phyloP scores from a whole-genome alignment of 2,113 vertebrate species.

The Hippoglossus stenolepis region DNA sequence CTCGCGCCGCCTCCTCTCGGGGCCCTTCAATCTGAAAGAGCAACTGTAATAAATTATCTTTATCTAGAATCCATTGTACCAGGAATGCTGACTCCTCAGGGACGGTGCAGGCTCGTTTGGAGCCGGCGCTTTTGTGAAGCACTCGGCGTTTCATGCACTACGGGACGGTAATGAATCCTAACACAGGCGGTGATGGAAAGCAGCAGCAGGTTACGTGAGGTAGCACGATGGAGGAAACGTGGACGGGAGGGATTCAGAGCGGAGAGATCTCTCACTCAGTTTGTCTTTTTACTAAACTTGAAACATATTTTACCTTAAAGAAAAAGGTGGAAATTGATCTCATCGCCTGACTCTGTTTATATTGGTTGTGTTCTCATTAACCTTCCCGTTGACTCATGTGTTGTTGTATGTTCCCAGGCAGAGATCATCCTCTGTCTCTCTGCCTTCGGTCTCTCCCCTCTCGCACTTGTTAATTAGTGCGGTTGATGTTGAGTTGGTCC shows the following conservation, averaged over 20 bases:
- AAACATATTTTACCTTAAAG: not conserved
- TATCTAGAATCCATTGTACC: constrained; percentile 73
- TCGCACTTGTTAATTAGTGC: constrained; percentile 23
- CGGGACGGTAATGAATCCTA: constrained; percentile 41
- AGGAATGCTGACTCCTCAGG: constrained; percentile 54
- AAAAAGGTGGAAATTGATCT: not conserved
- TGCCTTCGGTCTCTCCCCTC: not conserved
- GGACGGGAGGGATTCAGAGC: not conserved
- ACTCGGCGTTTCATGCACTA: constrained; percentile 26
- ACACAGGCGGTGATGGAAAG: constrained; percentile 29
- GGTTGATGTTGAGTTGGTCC: constrained; percentile 5
- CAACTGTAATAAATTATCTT: constrained; percentile 73
- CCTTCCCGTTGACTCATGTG: not conserved
- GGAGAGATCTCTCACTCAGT: not conserved
- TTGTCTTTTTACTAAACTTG: not conserved
- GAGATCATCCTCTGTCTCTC: not conserved
- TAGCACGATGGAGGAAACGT: not conserved
- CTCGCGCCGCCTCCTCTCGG: constrained; percentile 28
- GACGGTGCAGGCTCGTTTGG: constrained; percentile 37
- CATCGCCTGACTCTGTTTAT: not conserved
- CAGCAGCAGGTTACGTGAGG: constrained; percentile 12
- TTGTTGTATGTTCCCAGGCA: not conserved
- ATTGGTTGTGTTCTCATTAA: not conserved
- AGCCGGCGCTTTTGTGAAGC: constrained; percentile 40
- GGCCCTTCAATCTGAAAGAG: constrained; percentile 48